Percentiles rank a stretch among this genome's conserved stretches.
Conservation (phyloP, 2,888 invertebrate species). For the Strigamia maritima region DNA sequence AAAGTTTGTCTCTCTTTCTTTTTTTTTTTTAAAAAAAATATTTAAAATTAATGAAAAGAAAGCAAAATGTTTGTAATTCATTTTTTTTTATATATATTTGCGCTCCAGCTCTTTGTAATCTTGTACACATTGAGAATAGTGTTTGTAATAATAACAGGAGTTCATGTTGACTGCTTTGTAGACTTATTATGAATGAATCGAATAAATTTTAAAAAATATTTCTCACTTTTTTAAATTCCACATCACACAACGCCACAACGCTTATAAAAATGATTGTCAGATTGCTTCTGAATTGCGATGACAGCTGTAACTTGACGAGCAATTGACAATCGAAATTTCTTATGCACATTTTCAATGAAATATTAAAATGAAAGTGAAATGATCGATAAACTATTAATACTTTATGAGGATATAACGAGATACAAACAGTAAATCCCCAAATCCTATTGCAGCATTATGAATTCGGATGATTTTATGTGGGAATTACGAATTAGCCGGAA, state of each 20-base stretch:
- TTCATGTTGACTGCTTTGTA: not conserved
- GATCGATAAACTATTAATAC: too few species aligned
- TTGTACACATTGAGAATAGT: not conserved
- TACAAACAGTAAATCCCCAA: too few species aligned
- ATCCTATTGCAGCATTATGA: too few species aligned
- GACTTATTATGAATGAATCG: not conserved
- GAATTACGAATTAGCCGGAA: too few species aligned
- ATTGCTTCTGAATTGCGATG: not conserved
- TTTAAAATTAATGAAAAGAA: not conserved
- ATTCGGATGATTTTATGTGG: too few species aligned
- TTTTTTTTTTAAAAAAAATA: not conserved
- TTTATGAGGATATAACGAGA: too few species aligned
- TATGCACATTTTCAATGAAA: not conserved
- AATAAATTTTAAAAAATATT: not conserved
- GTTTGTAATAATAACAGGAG: not conserved
- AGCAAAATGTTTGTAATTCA: not conserved
- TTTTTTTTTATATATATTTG: not conserved
- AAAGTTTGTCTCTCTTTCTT: not conserved
- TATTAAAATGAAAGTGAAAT: too few species aligned
- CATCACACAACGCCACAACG: not conserved
- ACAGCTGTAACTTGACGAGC: not conserved
- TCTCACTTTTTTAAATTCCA: not conserved
- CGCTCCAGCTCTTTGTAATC: not conserved
- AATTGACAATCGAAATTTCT: not conserved
- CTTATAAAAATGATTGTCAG: not conserved